Evolutionary conservation across 2,888 invertebrate species (phyloP).

Genomic region (Pachliopta kotzebuea): DNA sequence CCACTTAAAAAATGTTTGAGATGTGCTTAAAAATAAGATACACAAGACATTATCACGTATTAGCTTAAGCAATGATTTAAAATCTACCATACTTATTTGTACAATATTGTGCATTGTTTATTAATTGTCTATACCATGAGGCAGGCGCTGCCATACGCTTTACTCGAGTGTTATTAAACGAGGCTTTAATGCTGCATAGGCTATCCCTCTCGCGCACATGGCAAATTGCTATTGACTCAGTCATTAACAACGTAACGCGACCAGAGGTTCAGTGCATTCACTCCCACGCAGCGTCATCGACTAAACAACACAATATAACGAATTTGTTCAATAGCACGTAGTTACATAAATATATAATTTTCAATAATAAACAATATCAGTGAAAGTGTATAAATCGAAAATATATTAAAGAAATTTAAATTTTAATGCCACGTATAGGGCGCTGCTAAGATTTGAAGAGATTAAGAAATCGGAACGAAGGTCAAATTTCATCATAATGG

Average conservation of each 20-base stretch:
- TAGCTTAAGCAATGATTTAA: neutral
- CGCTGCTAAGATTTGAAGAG: constrained; percentile 30
- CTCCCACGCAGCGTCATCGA: constrained; percentile 57
- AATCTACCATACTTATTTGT: constrained; percentile 27
- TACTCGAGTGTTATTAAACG: constrained; percentile 17
- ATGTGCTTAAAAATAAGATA: neutral
- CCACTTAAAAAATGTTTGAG: neutral
- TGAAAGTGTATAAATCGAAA: constrained; percentile 7
- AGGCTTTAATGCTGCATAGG: constrained; percentile 38
- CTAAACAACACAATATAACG: constrained; percentile 43
- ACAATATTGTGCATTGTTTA: constrained; percentile 43
- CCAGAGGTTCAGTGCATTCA: constrained; percentile 59
- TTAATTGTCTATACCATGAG: constrained; percentile 50
- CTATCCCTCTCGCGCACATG: constrained; percentile 49
- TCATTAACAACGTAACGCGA: constrained; percentile 34
- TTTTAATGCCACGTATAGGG: constrained; percentile 2
- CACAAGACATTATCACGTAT: neutral
- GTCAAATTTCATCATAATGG: constrained; percentile 71
- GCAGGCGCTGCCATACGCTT: constrained; percentile 36
- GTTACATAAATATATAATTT: constrained; percentile 40
- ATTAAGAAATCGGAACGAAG: constrained; percentile 60
- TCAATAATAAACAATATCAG: neutral
- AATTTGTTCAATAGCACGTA: constrained; percentile 9
- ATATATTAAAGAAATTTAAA: neutral
- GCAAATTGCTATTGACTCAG: constrained; percentile 34